Evolutionary conservation across 2,113 vertebrate genomes (phyloP).

Genomic region (Apaloderma vittatum): DNA sequence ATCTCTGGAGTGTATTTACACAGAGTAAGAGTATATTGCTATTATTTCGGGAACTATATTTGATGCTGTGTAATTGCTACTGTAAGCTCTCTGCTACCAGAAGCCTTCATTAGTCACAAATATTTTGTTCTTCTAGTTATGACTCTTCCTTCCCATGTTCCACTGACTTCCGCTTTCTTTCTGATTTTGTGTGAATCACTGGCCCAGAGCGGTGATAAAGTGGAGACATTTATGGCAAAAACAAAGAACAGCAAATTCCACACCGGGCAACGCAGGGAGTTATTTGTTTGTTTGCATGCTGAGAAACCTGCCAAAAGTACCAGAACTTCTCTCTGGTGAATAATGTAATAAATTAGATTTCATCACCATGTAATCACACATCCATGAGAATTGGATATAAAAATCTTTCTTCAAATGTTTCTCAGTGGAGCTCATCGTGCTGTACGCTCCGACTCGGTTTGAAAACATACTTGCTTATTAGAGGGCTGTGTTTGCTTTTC

Average conservation of each 20-base stretch:
- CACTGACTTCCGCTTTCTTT: not conserved
- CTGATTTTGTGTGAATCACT: slow-evolving; percentile 11
- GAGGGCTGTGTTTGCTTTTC: not conserved
- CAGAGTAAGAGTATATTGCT: not conserved
- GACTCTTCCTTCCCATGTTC: slow-evolving; percentile 1
- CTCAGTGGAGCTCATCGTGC: not conserved
- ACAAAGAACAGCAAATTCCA: slow-evolving; percentile 31
- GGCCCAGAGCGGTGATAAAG: slow-evolving; percentile 22
- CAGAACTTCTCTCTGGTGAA: slow-evolving; percentile 34
- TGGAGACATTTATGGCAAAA: slow-evolving; percentile 18
- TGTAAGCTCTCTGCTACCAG: not conserved
- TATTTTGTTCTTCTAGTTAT: slow-evolving; percentile 14
- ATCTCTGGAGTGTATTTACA: not conserved
- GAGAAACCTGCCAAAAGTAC: slow-evolving; percentile 49
- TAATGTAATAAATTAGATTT: slow-evolving; percentile 67
- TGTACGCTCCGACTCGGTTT: not conserved
- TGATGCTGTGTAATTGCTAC: not conserved
- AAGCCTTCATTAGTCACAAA: slow-evolving; percentile 42
- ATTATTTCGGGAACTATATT: slow-evolving; percentile 11
- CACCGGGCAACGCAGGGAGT: not conserved
- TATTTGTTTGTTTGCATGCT: slow-evolving; percentile 56
- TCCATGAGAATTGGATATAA: slow-evolving; percentile 8
- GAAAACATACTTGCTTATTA: not conserved
- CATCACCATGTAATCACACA: slow-evolving; percentile 8
- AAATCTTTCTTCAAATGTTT: slow-evolving; percentile 43